Evolutionary conservation across 2,888 invertebrate genomes (phyloP), one percentile per base, ranked within the genome.

Genomic region (Alviniconcha strummeri): DNA sequence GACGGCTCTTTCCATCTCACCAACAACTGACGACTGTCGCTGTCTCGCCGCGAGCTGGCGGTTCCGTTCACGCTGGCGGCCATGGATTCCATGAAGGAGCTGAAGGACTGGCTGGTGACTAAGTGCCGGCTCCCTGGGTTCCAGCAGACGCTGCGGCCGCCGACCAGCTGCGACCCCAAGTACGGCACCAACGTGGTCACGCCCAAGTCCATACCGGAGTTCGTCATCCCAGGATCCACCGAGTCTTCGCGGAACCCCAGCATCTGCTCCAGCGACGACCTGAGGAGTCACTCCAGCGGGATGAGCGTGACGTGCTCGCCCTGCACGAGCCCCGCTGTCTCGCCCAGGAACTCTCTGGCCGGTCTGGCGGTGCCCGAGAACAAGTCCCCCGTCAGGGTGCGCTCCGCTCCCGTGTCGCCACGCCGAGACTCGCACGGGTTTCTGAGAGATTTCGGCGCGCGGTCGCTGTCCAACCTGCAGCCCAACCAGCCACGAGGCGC

Each of bases 141-240:
- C 76, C 84, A 81, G 72, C 80, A 80, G 60, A 76, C 76, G 56
- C 82, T 82, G 13, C 77, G 77, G n/a, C 82, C 77, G 1, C 82
- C 82, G 9, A 77, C 77, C 76, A 52, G 19, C 54, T n/a, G 15
- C 69, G 82, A 82, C n/a, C 54, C 82, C 19, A 82, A 84, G 60
- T 81, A 67, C 69, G 64, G 57, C 54, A 83, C 88, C 13, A 88
- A 89, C 17, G 80, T 91, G 11, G 88, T 89, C 15, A 92, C 92
- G 5, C 92, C 92, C 0, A 86, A 89, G 54, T 90, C 85, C 64
- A 91, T 92, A 78, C 92, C 92, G 5, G 90, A 91, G 75, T 92
- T 92, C 85, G 89, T 91, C 15, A 92, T 92, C 78, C 92, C 92
- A 1, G 88, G 89, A 8, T 90, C 91, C 11, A 88, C 86, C 19